Evolutionary conservation across 2,888 invertebrate genomes (phyloP).

Genomic region (Mamestra brassicae): DNA sequence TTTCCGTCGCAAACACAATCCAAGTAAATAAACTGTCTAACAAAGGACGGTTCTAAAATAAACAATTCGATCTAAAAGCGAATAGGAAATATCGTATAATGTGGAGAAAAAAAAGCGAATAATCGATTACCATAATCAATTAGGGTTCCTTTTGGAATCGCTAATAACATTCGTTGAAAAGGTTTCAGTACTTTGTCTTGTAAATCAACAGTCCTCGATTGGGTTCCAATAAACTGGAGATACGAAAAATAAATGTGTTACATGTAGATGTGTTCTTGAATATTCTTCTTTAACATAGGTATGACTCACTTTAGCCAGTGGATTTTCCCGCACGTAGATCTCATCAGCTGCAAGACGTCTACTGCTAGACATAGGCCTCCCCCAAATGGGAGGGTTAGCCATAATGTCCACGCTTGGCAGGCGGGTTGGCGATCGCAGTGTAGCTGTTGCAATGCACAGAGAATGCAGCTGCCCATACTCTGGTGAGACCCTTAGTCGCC

Average conservation of each 20-base stretch:
- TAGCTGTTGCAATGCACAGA: too few relatives aligned
- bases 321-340: too few relatives aligned
- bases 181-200: constrained; percentile 37
- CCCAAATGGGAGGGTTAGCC: too few relatives aligned
- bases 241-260: neutral
- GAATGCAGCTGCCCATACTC: too few relatives aligned
- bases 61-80: constrained; percentile 36
- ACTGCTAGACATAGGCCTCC: too few relatives aligned
- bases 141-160: constrained; percentile 38
- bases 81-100: constrained; percentile 18
- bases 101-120: constrained; percentile 30
- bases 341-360: too few relatives aligned
- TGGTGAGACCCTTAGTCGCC: too few relatives aligned
- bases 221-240: constrained; percentile 14
- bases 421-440: too few relatives aligned
- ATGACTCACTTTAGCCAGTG: too few relatives aligned
- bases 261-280: too few relatives aligned
- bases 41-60: constrained; percentile 20
- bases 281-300: too few relatives aligned
- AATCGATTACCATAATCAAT: constrained; percentile 57
- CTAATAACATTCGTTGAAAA: constrained; percentile 49
- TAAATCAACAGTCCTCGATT: constrained; percentile 42
- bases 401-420: too few relatives aligned
- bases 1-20: constrained; percentile 20
- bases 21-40: constrained; percentile 22